Evolutionary conservation across 35 echinoderm and acorn worm species (phyloP).

Genomic region (Holothuria glaberrima): DNA sequence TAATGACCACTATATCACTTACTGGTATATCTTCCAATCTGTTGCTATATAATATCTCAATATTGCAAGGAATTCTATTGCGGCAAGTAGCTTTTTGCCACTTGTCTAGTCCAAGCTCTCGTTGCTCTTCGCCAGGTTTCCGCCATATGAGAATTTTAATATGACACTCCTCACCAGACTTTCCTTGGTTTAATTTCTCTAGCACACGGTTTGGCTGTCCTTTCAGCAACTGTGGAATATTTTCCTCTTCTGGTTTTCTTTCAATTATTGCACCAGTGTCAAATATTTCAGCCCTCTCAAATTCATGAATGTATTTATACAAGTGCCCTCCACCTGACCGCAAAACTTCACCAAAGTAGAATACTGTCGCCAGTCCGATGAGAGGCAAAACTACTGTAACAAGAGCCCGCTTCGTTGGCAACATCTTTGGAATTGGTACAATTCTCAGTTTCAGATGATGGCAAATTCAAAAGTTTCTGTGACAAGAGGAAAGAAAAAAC

Average conservation of each 20-base stretch:
- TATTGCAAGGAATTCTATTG: conserved; percentile 53
- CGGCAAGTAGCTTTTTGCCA: conserved; percentile 26
- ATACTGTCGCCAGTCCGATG: neutral
- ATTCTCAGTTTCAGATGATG: too few species aligned
- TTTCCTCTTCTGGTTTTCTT: neutral
- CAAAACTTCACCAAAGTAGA: conserved; percentile 16
- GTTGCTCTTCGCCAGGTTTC: conserved; percentile 50
- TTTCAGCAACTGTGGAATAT: neutral
- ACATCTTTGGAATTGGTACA: too few species aligned
- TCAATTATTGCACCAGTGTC: neutral
- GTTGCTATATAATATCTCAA: conserved; percentile 68
- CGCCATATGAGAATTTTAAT: conserved; percentile 57
- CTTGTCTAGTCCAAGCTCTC: conserved; percentile 18
- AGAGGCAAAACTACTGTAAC: conserved; percentile 28
- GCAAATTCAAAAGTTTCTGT: too few species aligned
- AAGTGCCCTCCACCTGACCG: conserved; percentile 43
- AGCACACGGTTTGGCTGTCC: conserved; percentile 32
- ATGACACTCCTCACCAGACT: conserved; percentile 34
- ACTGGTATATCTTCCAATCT: conserved; percentile 46
- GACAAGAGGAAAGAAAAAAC: too few species aligned
- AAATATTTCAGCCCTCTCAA: neutral
- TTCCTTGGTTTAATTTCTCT: neutral
- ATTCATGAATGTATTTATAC: conserved; percentile 39
- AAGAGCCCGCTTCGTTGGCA: neutral
- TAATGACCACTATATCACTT: conserved; percentile 62